These are phyloP conservation scores for Halocynthia aurantium DNA, from an alignment of 23 tunicate species.

Conservation along the genomic window DNA sequence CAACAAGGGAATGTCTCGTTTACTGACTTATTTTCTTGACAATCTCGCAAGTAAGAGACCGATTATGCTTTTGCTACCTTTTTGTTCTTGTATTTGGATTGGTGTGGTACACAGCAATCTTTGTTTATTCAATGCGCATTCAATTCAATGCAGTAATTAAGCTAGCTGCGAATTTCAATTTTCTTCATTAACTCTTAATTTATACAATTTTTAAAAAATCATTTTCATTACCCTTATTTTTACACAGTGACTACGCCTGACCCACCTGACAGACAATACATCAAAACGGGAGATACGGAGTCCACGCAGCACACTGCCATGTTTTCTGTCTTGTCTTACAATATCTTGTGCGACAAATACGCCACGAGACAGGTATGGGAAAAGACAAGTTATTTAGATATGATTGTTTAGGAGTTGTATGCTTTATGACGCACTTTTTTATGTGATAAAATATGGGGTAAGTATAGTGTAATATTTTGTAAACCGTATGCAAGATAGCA, in stretches of 20 bases:
- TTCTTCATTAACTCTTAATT: neutral
- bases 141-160: neutral
- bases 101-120: too few relatives aligned
- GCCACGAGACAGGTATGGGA: slow-evolving; percentile 82
- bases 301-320: slow-evolving; percentile 52
- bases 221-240: neutral
- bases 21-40: slow-evolving; percentile 80
- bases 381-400: neutral
- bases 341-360: slow-evolving; percentile 96
- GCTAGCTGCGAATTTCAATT: neutral
- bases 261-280: slow-evolving; percentile 92
- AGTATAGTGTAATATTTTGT: too few relatives aligned
- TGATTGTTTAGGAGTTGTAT: neutral
- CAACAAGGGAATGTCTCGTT: slow-evolving; percentile 57
- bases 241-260: slow-evolving; percentile 62
- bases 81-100: too few relatives aligned
- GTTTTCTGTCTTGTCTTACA: slow-evolving; percentile 96
- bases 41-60: slow-evolving; percentile 52
- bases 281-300: slow-evolving; percentile 56
- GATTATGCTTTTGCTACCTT: neutral
- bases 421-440: too few relatives aligned
- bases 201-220: neutral
- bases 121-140: too few relatives aligned
- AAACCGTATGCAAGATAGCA: too few relatives aligned
- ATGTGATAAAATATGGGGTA: too few relatives aligned